Evolutionary conservation across 2,888 invertebrate species (phyloP), one percentile per base, ranked within the genome.

Genomic region (Drosophila longiperda): DNA sequence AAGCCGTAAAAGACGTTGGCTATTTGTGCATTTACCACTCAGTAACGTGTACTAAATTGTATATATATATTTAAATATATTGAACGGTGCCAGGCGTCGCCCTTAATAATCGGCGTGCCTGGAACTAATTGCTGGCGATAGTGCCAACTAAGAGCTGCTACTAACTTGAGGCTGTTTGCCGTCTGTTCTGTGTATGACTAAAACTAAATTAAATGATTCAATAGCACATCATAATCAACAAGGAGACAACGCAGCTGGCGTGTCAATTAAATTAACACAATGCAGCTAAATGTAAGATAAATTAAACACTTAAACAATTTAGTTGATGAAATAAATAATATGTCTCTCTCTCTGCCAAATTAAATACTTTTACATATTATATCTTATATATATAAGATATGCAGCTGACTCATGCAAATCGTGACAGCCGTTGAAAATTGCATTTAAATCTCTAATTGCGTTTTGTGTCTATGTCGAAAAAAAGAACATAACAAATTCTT

Each of bases 201-300:
- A 53, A 50, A 45, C 34, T 62, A 72, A 80, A 66, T 75, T 26
- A 72, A 66, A 70, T 78, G 62, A 58, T 68, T 48, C 57, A 66
- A 60, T 72, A 53, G 53, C 66, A 78, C 83, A 82, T 66, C 72
- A 76, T 75, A 81, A 84, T 82, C 45, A 59, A 36, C 29, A 42
- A 40, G 59, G 40, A 26, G 29, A 52, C 69, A 78, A 79, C 71
- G 61, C 85, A 85, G 88, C 86, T 85, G 85, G 42, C 60, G 53
- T 71, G 87, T 69, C 88, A 88, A 86, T 85, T 87, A 83, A 69
- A 60, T 62, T 38, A 62, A 50, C 78, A 78, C 78, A 82, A 75
- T 82, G 78, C 55, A 71, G 32, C 73, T 38, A 70, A 60, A 66
- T n/a, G 20, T 9, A 42, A 78, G 65, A 82, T 75, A 71, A 75